phyloP scores from a whole-genome alignment of 2,888 invertebrate genomes.

The Nephrotoma appendiculata region DNA sequence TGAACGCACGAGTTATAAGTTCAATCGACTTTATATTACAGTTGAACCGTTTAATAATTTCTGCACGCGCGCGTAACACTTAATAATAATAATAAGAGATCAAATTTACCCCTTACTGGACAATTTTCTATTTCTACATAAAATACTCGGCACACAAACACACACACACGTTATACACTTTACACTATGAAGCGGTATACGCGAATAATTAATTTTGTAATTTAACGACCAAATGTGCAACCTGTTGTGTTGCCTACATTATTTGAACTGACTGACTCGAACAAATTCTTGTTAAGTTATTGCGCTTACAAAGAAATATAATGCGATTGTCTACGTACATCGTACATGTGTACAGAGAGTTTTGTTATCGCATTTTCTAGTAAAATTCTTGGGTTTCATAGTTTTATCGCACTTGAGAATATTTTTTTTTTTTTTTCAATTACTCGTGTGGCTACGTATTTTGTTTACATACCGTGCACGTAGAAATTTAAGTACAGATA shows the following conservation, averaged over 20 bases:
- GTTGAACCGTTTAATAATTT: not conserved
- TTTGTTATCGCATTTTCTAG: not conserved
- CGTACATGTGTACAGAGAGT: not conserved
- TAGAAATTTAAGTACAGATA: not conserved
- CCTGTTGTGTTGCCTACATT: not conserved
- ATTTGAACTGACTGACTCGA: not conserved
- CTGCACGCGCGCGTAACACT: not conserved
- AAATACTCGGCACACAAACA: not conserved
- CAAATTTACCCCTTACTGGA: not conserved
- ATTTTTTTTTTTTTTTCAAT: not conserved
- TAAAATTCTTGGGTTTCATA: not conserved
- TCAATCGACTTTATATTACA: not conserved
- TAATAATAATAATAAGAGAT: not conserved
- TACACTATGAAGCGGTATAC: not conserved
- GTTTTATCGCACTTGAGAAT: not conserved
- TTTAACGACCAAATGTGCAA: not conserved
- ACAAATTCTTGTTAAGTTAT: not conserved
- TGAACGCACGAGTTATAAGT: not conserved
- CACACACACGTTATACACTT: not conserved
- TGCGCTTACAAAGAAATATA: not conserved
- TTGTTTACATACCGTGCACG: not conserved
- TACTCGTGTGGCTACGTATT: not conserved
- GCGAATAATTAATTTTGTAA: not conserved
- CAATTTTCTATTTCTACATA: not conserved
- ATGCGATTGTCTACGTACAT: not conserved